These are phyloP conservation scores for Ochotona curzoniae DNA, from an alignment of 2,113 vertebrate genomes.

Conservation along the genomic window DNA sequence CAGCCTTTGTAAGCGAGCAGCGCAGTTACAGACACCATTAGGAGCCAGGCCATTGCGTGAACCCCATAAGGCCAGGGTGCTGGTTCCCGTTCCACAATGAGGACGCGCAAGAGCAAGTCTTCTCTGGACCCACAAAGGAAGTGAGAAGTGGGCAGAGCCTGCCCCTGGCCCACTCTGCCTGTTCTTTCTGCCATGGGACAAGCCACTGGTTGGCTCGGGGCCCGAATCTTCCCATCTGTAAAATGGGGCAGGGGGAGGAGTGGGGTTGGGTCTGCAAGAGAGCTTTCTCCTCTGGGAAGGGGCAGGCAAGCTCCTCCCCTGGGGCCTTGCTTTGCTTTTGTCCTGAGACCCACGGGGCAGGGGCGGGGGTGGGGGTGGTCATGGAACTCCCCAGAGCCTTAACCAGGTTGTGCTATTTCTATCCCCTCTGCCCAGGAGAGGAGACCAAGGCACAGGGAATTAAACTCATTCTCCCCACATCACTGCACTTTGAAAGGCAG, in stretches of 20 bases:
- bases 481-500: too few species aligned
- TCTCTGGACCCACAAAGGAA: not conserved
- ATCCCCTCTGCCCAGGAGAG: not conserved
- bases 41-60: not conserved
- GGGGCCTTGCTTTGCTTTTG: not conserved
- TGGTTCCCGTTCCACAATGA: not conserved
- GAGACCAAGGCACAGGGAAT: not conserved
- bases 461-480: not conserved
- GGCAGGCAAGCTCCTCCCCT: not conserved
- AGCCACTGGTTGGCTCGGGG: not conserved
- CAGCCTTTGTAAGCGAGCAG: not conserved
- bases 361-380: not conserved
- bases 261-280: too few species aligned
- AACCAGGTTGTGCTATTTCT: not conserved
- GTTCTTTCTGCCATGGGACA: not conserved
- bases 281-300: not conserved
- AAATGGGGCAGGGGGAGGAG: too few species aligned
- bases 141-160: not conserved
- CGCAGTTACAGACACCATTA: rapidly evolving
- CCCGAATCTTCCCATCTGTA: not conserved
- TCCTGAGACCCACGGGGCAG: not conserved
- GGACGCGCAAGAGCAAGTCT: not conserved
- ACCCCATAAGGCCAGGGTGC: not conserved
- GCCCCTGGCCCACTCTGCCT: not conserved
- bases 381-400: not conserved